Percentiles rank a stretch among this genome's conserved stretches.
Conservation (phyloP, 2,888 invertebrate species). For the Eristalinus aeneus region DNA sequence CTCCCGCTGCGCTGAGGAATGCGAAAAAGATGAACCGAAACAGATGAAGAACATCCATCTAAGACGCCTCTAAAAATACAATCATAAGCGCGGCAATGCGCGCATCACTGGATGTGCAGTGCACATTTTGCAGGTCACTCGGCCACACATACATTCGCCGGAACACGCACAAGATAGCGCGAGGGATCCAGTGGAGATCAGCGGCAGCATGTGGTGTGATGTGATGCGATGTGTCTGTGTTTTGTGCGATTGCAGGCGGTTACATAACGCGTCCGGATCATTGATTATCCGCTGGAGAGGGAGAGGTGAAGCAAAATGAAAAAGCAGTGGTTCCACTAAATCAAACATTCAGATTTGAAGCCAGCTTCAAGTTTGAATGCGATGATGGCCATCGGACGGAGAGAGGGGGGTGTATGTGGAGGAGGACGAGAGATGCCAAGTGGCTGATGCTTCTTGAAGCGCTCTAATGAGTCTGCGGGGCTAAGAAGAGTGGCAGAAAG, state of each 20-base stretch:
- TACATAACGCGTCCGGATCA: slow-evolving; percentile 55
- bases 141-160: not conserved
- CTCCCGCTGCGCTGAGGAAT: not conserved
- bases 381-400: not conserved
- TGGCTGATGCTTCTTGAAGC: not conserved
- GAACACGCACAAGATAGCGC: not conserved
- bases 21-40: not conserved
- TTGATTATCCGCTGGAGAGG: slow-evolving; percentile 28
- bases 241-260: slow-evolving; percentile 5
- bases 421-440: not conserved
- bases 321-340: not conserved
- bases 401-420: too few relatives aligned
- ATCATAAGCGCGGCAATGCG: not conserved
- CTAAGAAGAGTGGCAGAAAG: not conserved
- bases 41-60: not conserved
- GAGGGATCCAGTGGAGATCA: not conserved
- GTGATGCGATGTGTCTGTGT: not conserved
- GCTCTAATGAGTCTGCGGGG: not conserved
- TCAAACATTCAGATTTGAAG: not conserved
- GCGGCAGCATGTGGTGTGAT: not conserved
- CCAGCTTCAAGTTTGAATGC: not conserved
- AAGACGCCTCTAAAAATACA: not conserved
- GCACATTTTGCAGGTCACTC: not conserved
- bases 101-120: not conserved
- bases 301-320: not conserved